A percentile compares a stretch with the other conserved stretches of the same genome.
Conservation (phyloP, 2,888 invertebrate genomes). For the Hirtodrosophila confusa region DNA sequence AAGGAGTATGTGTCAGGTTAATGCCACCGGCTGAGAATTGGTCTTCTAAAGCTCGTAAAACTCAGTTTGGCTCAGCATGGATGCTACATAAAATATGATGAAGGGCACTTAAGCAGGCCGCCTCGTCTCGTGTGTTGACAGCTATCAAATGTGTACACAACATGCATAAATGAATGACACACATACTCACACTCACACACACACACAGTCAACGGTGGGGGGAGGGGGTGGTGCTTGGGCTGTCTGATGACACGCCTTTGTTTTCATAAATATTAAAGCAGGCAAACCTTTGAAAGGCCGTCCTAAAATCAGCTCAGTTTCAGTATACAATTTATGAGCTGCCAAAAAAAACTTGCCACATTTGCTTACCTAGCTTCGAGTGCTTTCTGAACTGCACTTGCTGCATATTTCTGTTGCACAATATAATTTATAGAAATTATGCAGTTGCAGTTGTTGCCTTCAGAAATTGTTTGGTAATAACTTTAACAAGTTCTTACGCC, state of each 20-base stretch:
- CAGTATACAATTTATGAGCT: constrained; percentile 49
- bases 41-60: constrained; percentile 68
- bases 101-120: constrained; percentile 68
- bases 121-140: constrained; percentile 59
- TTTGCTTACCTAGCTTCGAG: constrained; percentile 50
- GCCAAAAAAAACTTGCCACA: constrained; percentile 45
- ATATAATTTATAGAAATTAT: constrained; percentile 55
- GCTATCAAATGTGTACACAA: constrained; percentile 72
- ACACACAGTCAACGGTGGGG: not conserved
- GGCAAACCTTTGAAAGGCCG: constrained; percentile 42
- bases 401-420: constrained; percentile 17
- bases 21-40: constrained; percentile 61
- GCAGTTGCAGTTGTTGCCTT: constrained; percentile 27
- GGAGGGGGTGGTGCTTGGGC: constrained; percentile 11
- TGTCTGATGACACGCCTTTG: constrained; percentile 49
- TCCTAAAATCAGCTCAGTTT: constrained; percentile 39
- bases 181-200: constrained; percentile 24
- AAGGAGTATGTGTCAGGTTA: constrained; percentile 44
- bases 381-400: constrained; percentile 4
- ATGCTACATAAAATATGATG: constrained; percentile 75
- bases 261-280: constrained; percentile 74
- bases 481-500: constrained; percentile 46
- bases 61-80: constrained; percentile 30
- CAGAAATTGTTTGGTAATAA: constrained; percentile 46
- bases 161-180: constrained; percentile 71